A percentile compares a stretch with the other conserved stretches of the same genome.
Evolutionary conservation across 1,140 invertebrate genomes (phyloP).

Genomic region (Drosophila repleta): DNA sequence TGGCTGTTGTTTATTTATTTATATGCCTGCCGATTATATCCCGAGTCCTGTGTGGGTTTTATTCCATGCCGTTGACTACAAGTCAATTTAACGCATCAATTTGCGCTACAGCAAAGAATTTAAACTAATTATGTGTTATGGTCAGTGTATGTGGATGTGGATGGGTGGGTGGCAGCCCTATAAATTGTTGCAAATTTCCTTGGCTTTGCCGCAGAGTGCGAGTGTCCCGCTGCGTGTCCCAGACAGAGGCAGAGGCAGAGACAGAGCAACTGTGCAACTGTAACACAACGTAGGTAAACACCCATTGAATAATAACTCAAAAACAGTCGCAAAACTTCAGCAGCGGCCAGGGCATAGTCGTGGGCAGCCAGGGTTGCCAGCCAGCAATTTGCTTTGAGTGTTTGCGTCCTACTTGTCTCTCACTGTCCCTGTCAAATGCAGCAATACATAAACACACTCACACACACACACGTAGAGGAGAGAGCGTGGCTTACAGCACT

Average conservation of each 20-base stretch:
- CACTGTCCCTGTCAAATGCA: slow-evolving; percentile 66
- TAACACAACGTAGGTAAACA: slow-evolving; percentile 42
- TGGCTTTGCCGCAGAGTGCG: slow-evolving; percentile 60
- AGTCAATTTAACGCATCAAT: slow-evolving; percentile 61
- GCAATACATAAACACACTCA: slow-evolving; percentile 31
- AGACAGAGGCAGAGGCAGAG: slow-evolving; percentile 41
- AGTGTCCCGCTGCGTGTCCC: slow-evolving; percentile 65
- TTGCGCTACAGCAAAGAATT: slow-evolving; percentile 25
- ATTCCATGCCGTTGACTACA: slow-evolving; percentile 15
- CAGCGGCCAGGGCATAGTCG: slow-evolving; percentile 25
- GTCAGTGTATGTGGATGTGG: neutral
- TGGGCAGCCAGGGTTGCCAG: slow-evolving; percentile 22
- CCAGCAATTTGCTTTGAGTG: slow-evolving; percentile 74
- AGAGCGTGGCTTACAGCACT: slow-evolving; percentile 38
- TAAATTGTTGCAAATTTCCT: slow-evolving; percentile 64
- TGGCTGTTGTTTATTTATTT: slow-evolving; percentile 67
- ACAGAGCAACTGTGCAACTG: slow-evolving; percentile 19
- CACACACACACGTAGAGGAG: slow-evolving; percentile 25
- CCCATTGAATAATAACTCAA: slow-evolving; percentile 76
- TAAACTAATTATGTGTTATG: slow-evolving; percentile 28
- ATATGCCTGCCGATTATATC: slow-evolving; percentile 45
- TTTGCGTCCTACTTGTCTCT: slow-evolving; percentile 54
- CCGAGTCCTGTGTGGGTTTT: slow-evolving; percentile 8
- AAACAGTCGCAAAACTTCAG: slow-evolving; percentile 62
- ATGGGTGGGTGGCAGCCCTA: slow-evolving; percentile 1